Base-by-base conservation (phyloP, 2,113 vertebrate genomes). In the Rhynchopsitta pachyrhyncha region DNA sequence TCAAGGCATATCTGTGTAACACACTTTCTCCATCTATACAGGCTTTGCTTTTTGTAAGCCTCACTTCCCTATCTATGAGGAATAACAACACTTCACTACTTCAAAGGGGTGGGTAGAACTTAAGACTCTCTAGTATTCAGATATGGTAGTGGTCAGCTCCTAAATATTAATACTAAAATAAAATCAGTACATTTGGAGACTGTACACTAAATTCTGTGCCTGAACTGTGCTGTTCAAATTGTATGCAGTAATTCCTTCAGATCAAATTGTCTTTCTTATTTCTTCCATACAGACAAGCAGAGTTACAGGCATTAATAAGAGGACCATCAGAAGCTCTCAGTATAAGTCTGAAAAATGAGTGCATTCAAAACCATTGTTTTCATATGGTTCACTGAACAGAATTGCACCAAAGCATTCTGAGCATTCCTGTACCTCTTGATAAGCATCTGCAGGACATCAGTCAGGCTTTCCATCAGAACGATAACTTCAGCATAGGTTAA, bases 391-490 rank as follows among this genome's bases (percentile, higher is more conserved):
- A 63, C 49, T 73, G 28, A 88, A 42, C 41, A 77, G 59, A 83
- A 83, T 55, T 42, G 19, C 75, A 79, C 39, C 71, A 39, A 78
- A 86, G 46, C 59, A 84, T 91, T 91, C 62, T 78, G 79, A 86
- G 22, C 17, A 37, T 64, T 67, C 23, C 35, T 75, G 91, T 98
- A 99, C 99, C 99, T 99, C 98, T 98, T 99, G 81, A 99, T 90
- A 11, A 99, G 98, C 93, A 99, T 98, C 94, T 99, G 98, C 67
- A 99, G 98, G 50, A 94, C 98, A 5, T 99, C 98, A 18, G 97
- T 92, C n/a, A 99, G 97, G 67, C 95, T 97, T 46, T 99, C 98
- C 92, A 99, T 98, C 66, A 99, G 97, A 37, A 97, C 93, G 17
- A 98, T 97, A 66, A 98, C 98, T 89, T 99, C 98, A 23, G 98